Percentiles rank a stretch among this genome's conserved stretches.
phyloP scores from a whole-genome alignment of 2,888 invertebrate genomes.

The Pristionchus japonicus region DNA sequence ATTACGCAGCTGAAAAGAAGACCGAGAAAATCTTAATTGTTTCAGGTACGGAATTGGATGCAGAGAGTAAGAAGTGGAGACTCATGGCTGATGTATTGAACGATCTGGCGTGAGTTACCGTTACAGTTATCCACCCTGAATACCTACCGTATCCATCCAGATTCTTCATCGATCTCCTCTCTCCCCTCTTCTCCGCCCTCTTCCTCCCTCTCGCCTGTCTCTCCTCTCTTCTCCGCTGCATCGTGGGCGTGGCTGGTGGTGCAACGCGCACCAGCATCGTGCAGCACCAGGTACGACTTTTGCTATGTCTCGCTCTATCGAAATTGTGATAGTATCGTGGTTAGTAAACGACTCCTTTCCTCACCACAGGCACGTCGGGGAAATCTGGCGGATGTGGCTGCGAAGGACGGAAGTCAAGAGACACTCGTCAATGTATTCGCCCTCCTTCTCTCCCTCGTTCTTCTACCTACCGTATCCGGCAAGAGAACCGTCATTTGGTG shows the following conservation, averaged over 20 bases:
- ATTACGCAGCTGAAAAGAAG: no score
- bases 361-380: conserved; percentile 83
- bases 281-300: conserved; percentile 83
- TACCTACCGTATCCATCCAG: neutral
- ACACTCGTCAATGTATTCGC: conserved; percentile 88
- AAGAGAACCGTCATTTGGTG: conserved; percentile 78
- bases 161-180: conserved; percentile 88
- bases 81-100: conserved; percentile 93
- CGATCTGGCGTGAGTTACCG: conserved; percentile 82
- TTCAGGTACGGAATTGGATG: conserved; percentile 72
- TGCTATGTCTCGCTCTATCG: neutral
- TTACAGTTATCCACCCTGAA: neutral
- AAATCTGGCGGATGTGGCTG: conserved; percentile 89
- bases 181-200: conserved; percentile 80
- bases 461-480: conserved; percentile 63
- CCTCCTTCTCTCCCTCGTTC: conserved; percentile 51
- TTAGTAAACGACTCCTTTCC: neutral
- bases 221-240: conserved; percentile 74
- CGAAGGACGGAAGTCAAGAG: conserved; percentile 92
- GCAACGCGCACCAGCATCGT: conserved; percentile 92
- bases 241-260: conserved; percentile 88
- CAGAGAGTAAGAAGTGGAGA: conserved; percentile 95
- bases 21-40: neutral
- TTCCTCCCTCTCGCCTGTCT: conserved; percentile 75
- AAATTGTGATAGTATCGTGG: neutral